phyloP scores from a whole-genome alignment of 2,888 invertebrate species.

The Lasius platythorax region DNA sequence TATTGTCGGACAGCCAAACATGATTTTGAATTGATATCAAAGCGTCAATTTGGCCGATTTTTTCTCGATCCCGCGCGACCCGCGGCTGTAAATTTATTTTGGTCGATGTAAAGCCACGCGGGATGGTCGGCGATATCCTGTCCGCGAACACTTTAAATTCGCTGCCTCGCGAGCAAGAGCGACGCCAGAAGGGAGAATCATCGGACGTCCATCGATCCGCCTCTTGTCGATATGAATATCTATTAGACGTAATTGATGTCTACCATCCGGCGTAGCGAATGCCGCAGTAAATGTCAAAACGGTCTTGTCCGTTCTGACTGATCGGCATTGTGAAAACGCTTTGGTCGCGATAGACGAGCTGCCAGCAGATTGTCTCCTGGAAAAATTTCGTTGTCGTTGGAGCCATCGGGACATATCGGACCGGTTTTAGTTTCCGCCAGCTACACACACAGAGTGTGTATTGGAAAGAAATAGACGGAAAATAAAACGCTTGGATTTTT shows the following conservation, averaged over 20 bases:
- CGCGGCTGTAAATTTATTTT: conserved; percentile 35
- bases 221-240: conserved; percentile 74
- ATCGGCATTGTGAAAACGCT: conserved; percentile 60
- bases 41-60: conserved; percentile 33
- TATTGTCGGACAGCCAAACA: not conserved
- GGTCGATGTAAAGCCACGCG: not conserved
- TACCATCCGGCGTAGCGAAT: conserved; percentile 58
- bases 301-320: conserved; percentile 60
- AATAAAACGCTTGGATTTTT: not conserved
- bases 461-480: not conserved
- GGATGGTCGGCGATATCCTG: conserved; percentile 11
- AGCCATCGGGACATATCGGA: conserved; percentile 26
- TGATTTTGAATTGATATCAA: conserved; percentile 27
- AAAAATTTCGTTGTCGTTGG: conserved; percentile 52
- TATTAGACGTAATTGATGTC: conserved; percentile 79
- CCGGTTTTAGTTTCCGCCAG: conserved; percentile 31
- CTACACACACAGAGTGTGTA: not conserved
- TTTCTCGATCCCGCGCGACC: no score
- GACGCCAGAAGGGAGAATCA: conserved; percentile 51
- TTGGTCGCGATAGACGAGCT: conserved; percentile 45
- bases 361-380: conserved; percentile 51
- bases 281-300: conserved; percentile 69
- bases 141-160: conserved; percentile 59
- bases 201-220: conserved; percentile 67
- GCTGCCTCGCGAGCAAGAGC: conserved; percentile 18